A percentile compares a stretch with the other conserved stretches of the same genome.
These are phyloP conservation scores for Zosterops pallidus DNA, from an alignment of 2,113 vertebrate species.

Conservation along the genomic window DNA sequence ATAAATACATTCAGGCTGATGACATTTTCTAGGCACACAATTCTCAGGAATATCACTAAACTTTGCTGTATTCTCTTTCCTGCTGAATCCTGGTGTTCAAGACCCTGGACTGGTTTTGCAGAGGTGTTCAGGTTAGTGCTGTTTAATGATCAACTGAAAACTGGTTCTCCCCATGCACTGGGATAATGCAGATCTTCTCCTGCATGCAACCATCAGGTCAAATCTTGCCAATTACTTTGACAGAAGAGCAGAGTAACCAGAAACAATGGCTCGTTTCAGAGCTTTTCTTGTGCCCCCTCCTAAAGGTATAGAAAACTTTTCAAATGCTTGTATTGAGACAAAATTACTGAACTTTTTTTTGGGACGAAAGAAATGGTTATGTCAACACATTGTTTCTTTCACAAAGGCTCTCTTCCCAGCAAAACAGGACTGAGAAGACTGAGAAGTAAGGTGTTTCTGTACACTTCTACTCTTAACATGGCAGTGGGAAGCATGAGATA, in stretches of 20 bases:
- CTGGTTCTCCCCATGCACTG: neutral
- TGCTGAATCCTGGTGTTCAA: neutral
- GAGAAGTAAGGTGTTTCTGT: neutral
- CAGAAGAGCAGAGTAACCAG: neutral
- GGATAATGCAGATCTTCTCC: neutral
- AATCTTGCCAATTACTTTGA: neutral
- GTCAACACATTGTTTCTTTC: neutral
- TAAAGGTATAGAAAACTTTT: neutral
- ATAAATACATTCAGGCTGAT: neutral
- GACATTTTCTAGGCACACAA: neutral
- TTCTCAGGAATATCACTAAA: neutral
- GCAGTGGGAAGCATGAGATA: neutral
- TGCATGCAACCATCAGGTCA: rapidly evolving
- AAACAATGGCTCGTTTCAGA: neutral
- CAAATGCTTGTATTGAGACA: neutral
- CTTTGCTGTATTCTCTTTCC: neutral
- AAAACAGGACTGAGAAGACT: neutral
- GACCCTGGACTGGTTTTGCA: neutral
- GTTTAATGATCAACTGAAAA: neutral
- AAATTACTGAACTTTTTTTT: neutral
- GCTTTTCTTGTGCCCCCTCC: neutral
- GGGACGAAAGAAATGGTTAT: neutral
- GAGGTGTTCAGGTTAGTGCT: neutral
- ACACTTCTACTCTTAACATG: neutral
- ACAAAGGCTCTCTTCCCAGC: neutral